Base-by-base conservation (phyloP, 2,113 vertebrate genomes). In the Aspidoscelis tigris region DNA sequence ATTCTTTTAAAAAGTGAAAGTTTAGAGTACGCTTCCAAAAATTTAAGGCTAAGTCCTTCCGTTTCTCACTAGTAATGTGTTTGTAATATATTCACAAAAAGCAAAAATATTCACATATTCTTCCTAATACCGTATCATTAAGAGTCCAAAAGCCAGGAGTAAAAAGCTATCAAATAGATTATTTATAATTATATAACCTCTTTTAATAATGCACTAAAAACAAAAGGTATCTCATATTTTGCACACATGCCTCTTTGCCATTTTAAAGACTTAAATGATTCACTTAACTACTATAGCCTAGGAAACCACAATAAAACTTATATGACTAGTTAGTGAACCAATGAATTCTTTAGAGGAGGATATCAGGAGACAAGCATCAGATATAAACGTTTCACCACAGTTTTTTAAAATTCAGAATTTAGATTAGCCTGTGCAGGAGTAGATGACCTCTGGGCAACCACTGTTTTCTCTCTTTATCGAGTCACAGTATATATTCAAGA, bases 191-290 rank as follows among this genome's bases (percentile, higher is more conserved):
- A 94, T 47, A 78, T 94, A 94, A 91, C 58, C 88, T 89, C 80
- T 90, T 82, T 90, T 93, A 88, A 47, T 74, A 81, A 70, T 81
- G 82, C 91, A 89, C 88, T 90, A 93, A 89, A 72, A 93, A 91
- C 69, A 87, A 87, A 96, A 93, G 89, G 84, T 72, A 91, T 85
- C 95, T 93, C 86, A 82, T 93, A 90, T 90, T 92, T 94, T 91
- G 85, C 94, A 91, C 86, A 91, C 81, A 88, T 12, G 41, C 20
- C 6, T 4, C 44, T 61, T 86, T 89, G 85, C 81, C 41, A 91
- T 94, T 90, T 95, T 92, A 92, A 91, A 94, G 88, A 94, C 94
- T 90, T 93, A 95, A 93, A 88, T 94, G 93, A 92, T 88, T 95
- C 91, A 92, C 75, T 87, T 92, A 93, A 93, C 88, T 92, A 94